A percentile compares a stretch with the other conserved stretches of the same genome.
These are phyloP conservation scores for Arenaria interpres DNA, from an alignment of 2,113 vertebrate species.

Conservation along the genomic window DNA sequence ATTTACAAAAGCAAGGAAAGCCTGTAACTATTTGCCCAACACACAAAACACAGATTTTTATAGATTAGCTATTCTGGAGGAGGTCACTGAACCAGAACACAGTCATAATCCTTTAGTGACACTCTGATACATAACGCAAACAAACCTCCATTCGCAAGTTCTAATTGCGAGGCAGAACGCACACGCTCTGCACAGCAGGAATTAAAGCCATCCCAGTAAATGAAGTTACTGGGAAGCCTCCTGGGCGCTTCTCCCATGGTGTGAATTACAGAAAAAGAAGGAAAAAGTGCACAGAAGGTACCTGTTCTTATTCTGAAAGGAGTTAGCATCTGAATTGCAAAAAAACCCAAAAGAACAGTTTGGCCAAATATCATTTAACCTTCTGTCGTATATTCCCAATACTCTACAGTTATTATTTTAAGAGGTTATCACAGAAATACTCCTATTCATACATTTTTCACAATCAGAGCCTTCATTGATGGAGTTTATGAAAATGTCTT, in stretches of 20 bases:
- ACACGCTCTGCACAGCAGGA: background rate
- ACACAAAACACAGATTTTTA: background rate
- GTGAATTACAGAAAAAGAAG: background rate
- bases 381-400: background rate
- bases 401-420: background rate
- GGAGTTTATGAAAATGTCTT: background rate
- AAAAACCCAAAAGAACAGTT: background rate
- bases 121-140: background rate
- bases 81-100: background rate
- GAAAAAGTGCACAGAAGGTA: background rate
- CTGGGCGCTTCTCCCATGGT: background rate
- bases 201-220: background rate
- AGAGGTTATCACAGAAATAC: background rate
- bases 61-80: background rate
- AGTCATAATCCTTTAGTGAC: background rate
- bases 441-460: background rate
- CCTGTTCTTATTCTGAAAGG: background rate
- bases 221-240: background rate
- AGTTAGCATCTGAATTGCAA: background rate
- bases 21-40: background rate
- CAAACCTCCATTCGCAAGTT: background rate
- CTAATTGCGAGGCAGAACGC: background rate
- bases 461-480: background rate
- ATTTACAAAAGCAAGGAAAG: background rate
- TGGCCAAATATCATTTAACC: background rate